Base-by-base conservation (phyloP, 2,113 vertebrate genomes). In the Laticauda laticaudata region DNA sequence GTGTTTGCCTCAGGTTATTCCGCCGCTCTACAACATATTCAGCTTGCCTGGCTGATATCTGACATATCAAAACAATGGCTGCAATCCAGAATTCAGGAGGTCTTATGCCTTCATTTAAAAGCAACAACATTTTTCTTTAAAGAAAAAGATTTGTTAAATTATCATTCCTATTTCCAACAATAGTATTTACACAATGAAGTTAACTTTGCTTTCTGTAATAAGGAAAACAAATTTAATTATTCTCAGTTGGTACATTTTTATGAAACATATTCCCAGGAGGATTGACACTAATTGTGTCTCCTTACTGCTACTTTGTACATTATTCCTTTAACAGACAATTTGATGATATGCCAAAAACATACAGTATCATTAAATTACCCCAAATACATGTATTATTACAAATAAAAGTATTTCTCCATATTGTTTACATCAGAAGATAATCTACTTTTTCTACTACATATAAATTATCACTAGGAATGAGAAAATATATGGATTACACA, bases 181-280 rank as follows among this genome's bases (percentile, higher is more conserved):
- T 6, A 11, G 1, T 54, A 75, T 61, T 92, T 92, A 26, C 48
- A 24, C n/a, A 15, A 55, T 55, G 7, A 45, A 29, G 56, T 89
- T 81, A 86, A 3, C 20, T 61, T 75, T 86, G 21, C 34, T 53
- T 89, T 55, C 54, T 69, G 0, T 53, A 26, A 88, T 85, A 88
- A 91, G 53, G 45, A 29, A 92, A 86, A 69, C 11, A n/a, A 86
- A 9, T 24, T 89, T 64, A 93, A 93, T 86, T 89, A 69, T 39
- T 64, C 61, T 39, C 21, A 20, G 2, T 23, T 86, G 64, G 21
- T 61, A 43, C 1, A 23, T 56, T 29, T 34, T 26, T 14, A 81
- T 39, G 21, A 81, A 81, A 39, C 34, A 39, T 43, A 81, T 24
- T 56, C 34, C 56, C 29, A 88, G 34, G 4, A 18, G 26, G 3